Evolutionary conservation across 2,888 invertebrate species (phyloP), one percentile per base, ranked within the genome.

Genomic region (Pristionchus japonicus): DNA sequence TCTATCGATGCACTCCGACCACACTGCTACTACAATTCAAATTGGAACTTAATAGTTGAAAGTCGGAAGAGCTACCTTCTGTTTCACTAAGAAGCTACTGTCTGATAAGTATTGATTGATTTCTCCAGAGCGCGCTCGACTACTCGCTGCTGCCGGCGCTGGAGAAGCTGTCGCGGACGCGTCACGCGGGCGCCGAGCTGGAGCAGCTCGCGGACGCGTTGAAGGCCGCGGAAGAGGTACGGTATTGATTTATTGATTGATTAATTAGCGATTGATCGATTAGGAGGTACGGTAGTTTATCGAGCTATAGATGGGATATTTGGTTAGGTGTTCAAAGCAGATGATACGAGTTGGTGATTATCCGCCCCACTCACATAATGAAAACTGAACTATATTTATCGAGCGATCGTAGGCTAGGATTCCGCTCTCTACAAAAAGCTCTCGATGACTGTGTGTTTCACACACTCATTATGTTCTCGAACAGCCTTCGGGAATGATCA

Each of bases 91-190:
- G n/a, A n/a, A n/a, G n/a, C n/a, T n/a, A n/a, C n/a, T n/a, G 3
- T 34, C 67, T 20, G 13, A 3, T 40, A 17, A 7, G n/a, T 40
- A 23, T 43, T 40, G 1, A 37, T 77, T 1, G 3, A 7, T 23
- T 31, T 47, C 27, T 89, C 23, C 67, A 91, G 88, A 92, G 93
- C 13, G 91, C 94, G 0, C 89, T 94, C 37, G 92, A 92, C 27
- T 91, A 88, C 70, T 90, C 93, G 31, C 89, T 94, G 15, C 89
- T 94, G 13, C 94, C 94, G 0, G 94, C 94, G 0, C 89, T 94
- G 61, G 93, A 94, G 37, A 92, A 93, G 84, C 91, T 94, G 17
- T 92, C 94, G 13, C 89, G 92, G 52, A 94, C 93, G 52, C 91
- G 94, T 13, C 93, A 94, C 57, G 93, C 92, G 1, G 89, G 91